Evolutionary conservation across 2,888 invertebrate species (phyloP), one percentile per base, ranked within the genome.

Genomic region (Ichneumoninae sp.): DNA sequence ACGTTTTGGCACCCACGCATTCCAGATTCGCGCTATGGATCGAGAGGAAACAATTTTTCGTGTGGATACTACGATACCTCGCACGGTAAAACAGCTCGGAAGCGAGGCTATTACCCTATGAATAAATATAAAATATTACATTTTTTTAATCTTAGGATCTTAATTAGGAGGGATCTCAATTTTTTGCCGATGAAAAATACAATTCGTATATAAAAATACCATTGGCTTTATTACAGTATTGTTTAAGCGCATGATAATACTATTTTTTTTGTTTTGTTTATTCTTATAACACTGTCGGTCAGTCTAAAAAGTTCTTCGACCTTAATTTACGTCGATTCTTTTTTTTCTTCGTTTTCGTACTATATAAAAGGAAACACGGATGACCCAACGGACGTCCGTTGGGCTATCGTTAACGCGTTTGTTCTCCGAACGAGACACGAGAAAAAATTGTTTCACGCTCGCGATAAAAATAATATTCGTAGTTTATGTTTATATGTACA

Each of bases 131-230:
- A 16, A 4, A 30, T 30, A 30, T 30, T 4, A 30, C 30, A 30
- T 30, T 30, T 30, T 5, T 30, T 30, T 30, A 30, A 30, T 30
- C 30, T 30, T 5, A 30, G 30, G 30, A 30, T 30, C 30, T 30
- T 5, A 30, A 47, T 47, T 10, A 26, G 8, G 8, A 13, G 57
- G 57, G 10, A 26, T 57, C 26, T 26, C 10, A 22, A 13, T 57
- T 26, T 57, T 26, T 57, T 22, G 22, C 26, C 57, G 10, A 26
- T 57, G 26, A 65, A 36, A 47, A 71, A 71, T 62, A 75, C 68
- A 52, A 16, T 68, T 72, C 72, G 26, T 82, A 87, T 90, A 90
- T 86, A 90, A 90, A 91, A 91, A 91, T 91, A 91, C 88, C 83
- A 84, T 89, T 84, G 80, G 86, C 84, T 90, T 90, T 89, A 90